Evolutionary conservation across 2,888 invertebrate species (phyloP).

Genomic region (Drosophila maculinotata): DNA sequence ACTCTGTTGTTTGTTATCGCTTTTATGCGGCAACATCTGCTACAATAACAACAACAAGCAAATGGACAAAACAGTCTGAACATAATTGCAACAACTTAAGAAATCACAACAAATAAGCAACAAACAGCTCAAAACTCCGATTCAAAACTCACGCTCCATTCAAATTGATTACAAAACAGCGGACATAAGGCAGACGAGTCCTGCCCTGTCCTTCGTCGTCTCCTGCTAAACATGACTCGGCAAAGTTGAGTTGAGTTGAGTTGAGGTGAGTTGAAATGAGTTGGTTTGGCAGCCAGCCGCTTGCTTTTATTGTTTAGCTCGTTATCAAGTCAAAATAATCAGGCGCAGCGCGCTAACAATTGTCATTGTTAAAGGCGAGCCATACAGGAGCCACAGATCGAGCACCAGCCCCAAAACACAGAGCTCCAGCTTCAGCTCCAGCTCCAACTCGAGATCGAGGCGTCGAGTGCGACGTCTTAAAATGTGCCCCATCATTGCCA

Average conservation of each 20-base stretch:
- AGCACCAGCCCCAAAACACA: conserved; percentile 22
- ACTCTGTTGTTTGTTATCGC: conserved; percentile 36
- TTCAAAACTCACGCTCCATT: conserved; percentile 65
- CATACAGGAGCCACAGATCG: conserved; percentile 72
- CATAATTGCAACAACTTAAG: conserved; percentile 79
- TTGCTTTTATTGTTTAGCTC: conserved; percentile 83
- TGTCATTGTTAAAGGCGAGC: conserved; percentile 79
- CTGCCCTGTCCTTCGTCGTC: conserved; percentile 57
- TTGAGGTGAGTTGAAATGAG: conserved; percentile 36
- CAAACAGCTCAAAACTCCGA: conserved; percentile 48
- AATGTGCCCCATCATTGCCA: conserved; percentile 77
- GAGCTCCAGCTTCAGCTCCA: conserved; percentile 1
- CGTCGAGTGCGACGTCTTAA: conserved; percentile 51
- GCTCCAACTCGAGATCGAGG: conserved; percentile 22
- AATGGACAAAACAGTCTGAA: conserved; percentile 28
- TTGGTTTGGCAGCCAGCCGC: conserved; percentile 53
- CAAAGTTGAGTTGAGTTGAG: conserved; percentile 45
- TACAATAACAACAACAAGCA: conserved; percentile 17
- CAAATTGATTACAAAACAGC: conserved; percentile 73
- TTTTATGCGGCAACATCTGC: conserved; percentile 42
- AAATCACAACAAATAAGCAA: conserved; percentile 75
- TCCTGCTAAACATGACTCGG: conserved; percentile 78
- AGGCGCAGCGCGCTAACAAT: conserved; percentile 80
- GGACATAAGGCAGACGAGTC: conserved; percentile 38
- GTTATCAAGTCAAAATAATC: conserved; percentile 85